These are phyloP conservation scores for Coenobita brevimanus DNA, from an alignment of 1,140 invertebrate genomes.

Conservation along the genomic window DNA sequence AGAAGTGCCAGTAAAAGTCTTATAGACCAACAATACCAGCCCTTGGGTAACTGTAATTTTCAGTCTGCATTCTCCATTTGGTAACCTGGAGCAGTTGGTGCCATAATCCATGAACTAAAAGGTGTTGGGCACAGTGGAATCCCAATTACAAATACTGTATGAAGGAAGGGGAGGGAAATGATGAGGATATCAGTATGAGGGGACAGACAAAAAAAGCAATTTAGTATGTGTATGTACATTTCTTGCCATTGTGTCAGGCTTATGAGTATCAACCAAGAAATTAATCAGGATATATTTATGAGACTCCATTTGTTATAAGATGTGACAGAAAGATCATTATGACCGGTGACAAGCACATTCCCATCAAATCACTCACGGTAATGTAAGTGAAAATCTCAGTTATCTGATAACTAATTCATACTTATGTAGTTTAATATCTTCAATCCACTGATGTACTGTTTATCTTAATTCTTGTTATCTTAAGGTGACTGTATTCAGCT, in stretches of 20 bases:
- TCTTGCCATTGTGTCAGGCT: background rate
- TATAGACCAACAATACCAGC: background rate
- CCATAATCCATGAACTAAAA: constrained; percentile 34
- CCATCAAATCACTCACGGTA: constrained; percentile 45
- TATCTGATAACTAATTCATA: no score
- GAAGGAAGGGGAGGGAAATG: background rate
- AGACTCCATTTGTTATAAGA: constrained; percentile 51
- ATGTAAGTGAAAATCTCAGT: constrained; percentile 10
- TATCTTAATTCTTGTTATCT: no score
- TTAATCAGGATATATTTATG: background rate
- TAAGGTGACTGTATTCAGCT: no score
- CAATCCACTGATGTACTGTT: no score
- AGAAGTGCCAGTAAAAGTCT: no score
- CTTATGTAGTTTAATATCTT: no score
- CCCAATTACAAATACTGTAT: background rate
- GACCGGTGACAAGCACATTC: constrained; percentile 52
- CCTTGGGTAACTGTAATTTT: background rate
- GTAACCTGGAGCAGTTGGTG: constrained; percentile 41
- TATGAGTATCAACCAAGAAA: background rate
- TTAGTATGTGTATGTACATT: background rate
- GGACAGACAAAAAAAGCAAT: no score
- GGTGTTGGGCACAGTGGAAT: constrained; percentile 32
- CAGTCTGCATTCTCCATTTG: constrained; percentile 42
- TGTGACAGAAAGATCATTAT: constrained; percentile 64
- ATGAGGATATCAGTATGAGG: no score